phyloP scores from a whole-genome alignment of 2,888 invertebrate genomes.

The Spatulosminthurus flaviceps region DNA sequence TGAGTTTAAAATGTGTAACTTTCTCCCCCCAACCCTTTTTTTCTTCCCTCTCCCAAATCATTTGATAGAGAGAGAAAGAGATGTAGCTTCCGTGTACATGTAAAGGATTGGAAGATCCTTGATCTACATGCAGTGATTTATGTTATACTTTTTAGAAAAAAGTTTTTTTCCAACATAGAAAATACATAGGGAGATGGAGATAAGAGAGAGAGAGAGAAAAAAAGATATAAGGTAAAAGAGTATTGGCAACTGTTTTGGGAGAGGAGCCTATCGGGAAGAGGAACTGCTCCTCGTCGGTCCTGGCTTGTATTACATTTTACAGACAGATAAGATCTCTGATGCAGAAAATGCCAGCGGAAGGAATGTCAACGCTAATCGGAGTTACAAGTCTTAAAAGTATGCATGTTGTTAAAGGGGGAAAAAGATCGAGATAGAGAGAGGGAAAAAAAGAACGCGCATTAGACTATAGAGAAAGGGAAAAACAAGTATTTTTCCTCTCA shows the following conservation, averaged over 20 bases:
- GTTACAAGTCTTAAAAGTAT: conserved; percentile 24
- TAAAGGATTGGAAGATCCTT: background rate
- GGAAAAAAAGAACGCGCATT: too few species aligned
- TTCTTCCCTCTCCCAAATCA: conserved; percentile 30
- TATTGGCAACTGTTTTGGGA: background rate
- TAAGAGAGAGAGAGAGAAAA: background rate
- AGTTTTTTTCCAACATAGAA: background rate
- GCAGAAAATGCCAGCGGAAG: conserved; percentile 60
- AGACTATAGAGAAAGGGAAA: background rate
- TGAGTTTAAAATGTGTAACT: conserved; percentile 21
- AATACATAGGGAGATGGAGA: background rate
- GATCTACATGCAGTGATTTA: background rate
- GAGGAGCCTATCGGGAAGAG: background rate
- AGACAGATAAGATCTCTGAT: conserved; percentile 53
- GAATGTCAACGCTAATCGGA: conserved; percentile 62
- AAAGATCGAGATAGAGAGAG: too few species aligned
- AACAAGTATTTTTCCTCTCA: conserved; percentile 30
- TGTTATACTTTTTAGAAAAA: background rate
- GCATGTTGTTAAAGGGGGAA: background rate
- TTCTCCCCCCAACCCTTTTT: background rate
- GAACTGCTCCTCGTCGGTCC: background rate
- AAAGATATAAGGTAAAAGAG: background rate
- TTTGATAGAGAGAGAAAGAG: conserved; percentile 24
- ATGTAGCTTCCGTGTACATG: background rate
- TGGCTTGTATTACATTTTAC: conserved; percentile 14